phyloP scores from a whole-genome alignment of 2,888 invertebrate genomes.

The Hemaris fuciformis region DNA sequence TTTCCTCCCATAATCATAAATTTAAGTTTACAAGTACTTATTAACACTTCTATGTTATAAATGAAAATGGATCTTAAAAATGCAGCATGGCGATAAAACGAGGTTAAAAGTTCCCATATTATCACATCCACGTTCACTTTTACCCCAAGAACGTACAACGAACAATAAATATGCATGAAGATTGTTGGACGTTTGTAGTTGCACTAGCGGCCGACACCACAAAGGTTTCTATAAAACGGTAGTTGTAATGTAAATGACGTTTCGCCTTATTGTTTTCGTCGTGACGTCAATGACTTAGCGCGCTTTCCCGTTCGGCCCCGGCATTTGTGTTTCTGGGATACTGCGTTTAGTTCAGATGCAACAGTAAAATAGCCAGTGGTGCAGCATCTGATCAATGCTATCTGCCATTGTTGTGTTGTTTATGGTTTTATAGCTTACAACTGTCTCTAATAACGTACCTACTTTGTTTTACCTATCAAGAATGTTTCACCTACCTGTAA shows the following conservation, averaged over 20 bases:
- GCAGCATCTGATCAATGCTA: neutral
- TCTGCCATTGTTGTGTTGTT: neutral
- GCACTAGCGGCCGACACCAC: constrained; percentile 1
- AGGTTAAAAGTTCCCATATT: neutral
- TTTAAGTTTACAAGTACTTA: too few species aligned
- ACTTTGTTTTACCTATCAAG: neutral
- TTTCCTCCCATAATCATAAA: too few species aligned
- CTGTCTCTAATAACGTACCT: neutral
- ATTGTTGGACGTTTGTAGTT: neutral
- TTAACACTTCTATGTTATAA: too few species aligned
- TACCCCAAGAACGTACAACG: neutral
- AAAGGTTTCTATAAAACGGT: constrained; percentile 26
- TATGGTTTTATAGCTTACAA: neutral
- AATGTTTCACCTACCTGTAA: too few species aligned
- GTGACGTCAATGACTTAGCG: constrained; percentile 28
- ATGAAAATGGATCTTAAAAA: neutral
- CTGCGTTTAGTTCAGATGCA: constrained; percentile 10
- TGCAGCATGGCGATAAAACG: neutral
- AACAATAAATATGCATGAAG: constrained; percentile 7
- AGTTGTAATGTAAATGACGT: constrained; percentile 34
- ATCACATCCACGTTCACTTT: neutral
- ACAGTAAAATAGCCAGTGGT: constrained; percentile 12
- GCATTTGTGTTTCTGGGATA: constrained; percentile 43
- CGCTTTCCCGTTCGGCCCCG: constrained; percentile 36
- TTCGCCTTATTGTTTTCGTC: constrained; percentile 38